These are phyloP conservation scores for Echinometra lucunter DNA, from an alignment of 53 echinoderm and acorn worm species.

Conservation along the genomic window DNA sequence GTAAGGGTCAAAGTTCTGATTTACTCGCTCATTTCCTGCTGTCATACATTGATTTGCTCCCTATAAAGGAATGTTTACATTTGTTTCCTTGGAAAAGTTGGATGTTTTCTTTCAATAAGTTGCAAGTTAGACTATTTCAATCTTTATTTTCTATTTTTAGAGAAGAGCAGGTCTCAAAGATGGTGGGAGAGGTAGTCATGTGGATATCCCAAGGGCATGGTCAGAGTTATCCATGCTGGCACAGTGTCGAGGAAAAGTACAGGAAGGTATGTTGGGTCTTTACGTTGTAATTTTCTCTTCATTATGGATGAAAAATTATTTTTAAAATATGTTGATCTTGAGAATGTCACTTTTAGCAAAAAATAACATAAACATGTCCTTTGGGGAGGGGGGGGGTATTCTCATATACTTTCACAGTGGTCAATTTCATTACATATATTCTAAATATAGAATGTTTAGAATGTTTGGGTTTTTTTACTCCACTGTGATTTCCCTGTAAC, in stretches of 20 bases:
- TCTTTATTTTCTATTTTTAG: slow-evolving; percentile 61
- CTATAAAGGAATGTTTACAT: not conserved
- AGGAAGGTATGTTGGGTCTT: slow-evolving; percentile 82
- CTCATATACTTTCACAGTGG: too few relatives aligned
- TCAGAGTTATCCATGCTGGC: slow-evolving; percentile 96
- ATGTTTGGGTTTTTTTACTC: too few relatives aligned
- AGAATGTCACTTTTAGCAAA: not conserved
- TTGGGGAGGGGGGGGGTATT: too few relatives aligned
- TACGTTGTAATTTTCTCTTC: not conserved
- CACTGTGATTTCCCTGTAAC: not conserved
- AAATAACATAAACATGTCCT: too few relatives aligned
- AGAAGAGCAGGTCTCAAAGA: slow-evolving; percentile 92
- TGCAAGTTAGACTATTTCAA: too few relatives aligned
- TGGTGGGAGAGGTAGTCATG: slow-evolving; percentile 89
- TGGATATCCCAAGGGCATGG: slow-evolving; percentile 96
- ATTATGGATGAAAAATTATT: not conserved
- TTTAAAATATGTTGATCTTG: not conserved
- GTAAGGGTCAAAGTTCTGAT: too few relatives aligned
- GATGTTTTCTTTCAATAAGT: not conserved
- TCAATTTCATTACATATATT: too few relatives aligned
- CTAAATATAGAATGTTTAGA: too few relatives aligned
- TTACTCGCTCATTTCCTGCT: not conserved
- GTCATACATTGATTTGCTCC: not conserved
- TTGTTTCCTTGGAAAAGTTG: not conserved
- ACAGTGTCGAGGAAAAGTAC: slow-evolving; percentile 95